phyloP scores from a whole-genome alignment of 1,140 invertebrate genomes.

The Sarcophaga peregrina region DNA sequence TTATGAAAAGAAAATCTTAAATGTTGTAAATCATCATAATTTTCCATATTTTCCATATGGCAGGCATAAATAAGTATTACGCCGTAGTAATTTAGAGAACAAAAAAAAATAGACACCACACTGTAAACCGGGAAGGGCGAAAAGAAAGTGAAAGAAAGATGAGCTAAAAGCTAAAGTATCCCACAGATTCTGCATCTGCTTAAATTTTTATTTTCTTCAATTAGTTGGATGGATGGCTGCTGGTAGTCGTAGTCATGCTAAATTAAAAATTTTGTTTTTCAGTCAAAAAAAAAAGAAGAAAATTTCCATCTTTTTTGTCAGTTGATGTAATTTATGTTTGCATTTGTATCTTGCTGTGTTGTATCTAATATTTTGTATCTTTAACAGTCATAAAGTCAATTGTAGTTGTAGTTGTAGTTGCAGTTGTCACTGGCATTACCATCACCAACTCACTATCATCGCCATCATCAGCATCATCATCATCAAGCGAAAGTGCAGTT shows the following conservation, averaged over 20 bases:
- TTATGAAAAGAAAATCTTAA: background rate
- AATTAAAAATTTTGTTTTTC: constrained; percentile 19
- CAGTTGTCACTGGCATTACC: background rate
- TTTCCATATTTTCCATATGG: constrained; percentile 42
- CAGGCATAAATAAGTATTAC: constrained; percentile 33
- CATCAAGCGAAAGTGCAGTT: constrained; percentile 7
- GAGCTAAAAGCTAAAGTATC: constrained; percentile 17
- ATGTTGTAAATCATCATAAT: constrained; percentile 41
- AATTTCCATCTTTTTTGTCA: constrained; percentile 40
- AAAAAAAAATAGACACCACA: too few relatives aligned
- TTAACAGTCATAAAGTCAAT: constrained; percentile 13
- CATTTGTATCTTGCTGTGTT: constrained; percentile 20
- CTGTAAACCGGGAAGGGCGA: background rate
- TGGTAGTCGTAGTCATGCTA: constrained; percentile 28
- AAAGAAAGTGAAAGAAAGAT: background rate
- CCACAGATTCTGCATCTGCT: constrained; percentile 37
- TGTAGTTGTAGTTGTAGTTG: background rate
- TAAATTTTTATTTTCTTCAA: constrained; percentile 24
- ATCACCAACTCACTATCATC: constrained; percentile 7
- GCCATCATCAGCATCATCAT: background rate
- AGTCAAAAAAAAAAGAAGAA: background rate
- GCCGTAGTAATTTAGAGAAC: background rate
- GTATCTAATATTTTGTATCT: constrained; percentile 17
- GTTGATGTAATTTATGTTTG: constrained; percentile 35
- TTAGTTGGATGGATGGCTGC: background rate